Evolutionary conservation across 2,113 vertebrate species (phyloP), one percentile per base, ranked within the genome.

Genomic region (Megaceryle maxima): DNA sequence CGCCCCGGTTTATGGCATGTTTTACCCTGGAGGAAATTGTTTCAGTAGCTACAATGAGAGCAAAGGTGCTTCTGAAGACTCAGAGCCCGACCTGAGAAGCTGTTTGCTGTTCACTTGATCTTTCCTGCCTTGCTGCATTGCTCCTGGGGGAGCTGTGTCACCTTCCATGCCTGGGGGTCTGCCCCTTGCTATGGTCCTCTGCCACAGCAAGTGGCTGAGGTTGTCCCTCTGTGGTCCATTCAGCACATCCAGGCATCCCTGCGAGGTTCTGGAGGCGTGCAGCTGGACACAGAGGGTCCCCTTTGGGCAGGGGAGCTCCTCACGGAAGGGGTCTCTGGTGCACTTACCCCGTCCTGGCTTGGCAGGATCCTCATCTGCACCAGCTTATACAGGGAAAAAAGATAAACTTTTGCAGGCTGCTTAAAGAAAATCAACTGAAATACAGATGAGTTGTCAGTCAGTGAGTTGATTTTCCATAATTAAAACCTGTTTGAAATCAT

Each of bases 91-190:
- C 43, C 83, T 28, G 76, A 88, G 88, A 75, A 94, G 88, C 73
- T 68, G 73, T 28, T 94, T 24, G 28, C 69, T 84, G 95, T 76
- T 82, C 64, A 19, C 43, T 13, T 1, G 28, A 90, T 92, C 57
- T 70, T 70, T 39, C 22, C 56, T 84, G 67, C 82, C 50, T n/a
- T 16, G 50, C 59, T 79, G 63, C 35, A 17, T 29, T 0, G 1
- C 46, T 74, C 50, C 44, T 3, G 28, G 46, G 43, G 25, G 37
- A 74, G 67, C 26, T 26, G 48, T 55, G 74, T 15, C 56, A 63
- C 57, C 60, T 44, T 44, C 46, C 2, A 3, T 51, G 50, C 73
- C 73, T 15, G 39, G n/a, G 39, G 0, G 0, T 0, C 50, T 31
- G 67, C 24, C 53, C 64, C n/a, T 59, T 3, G 6, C 16, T 25